phyloP scores from a whole-genome alignment of 2,797 vertebrate species.

The Hemibagrus guttatus region DNA sequence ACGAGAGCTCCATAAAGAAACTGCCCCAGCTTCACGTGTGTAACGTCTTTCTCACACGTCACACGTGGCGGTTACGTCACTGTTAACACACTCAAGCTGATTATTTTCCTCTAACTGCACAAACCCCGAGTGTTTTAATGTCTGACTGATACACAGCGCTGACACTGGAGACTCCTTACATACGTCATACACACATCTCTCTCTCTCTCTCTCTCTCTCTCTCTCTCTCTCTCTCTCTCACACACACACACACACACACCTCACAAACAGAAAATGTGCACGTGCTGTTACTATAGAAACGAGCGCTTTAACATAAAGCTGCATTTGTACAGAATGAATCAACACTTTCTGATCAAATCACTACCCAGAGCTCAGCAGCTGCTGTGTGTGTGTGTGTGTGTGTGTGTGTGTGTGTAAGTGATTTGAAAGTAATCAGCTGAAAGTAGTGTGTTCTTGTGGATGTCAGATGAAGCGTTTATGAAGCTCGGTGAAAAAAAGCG shows the following conservation, averaged over 20 bases:
- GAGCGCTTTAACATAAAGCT: not conserved
- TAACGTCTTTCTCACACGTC: too few species aligned
- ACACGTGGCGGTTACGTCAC: too few species aligned
- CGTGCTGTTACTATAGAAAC: not conserved
- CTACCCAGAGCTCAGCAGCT: not conserved
- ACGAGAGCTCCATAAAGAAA: too few species aligned
- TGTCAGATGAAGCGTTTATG: not conserved
- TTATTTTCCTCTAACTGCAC: not conserved
- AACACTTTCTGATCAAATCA: not conserved
- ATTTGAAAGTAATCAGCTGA: too few species aligned
- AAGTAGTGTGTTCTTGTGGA: not conserved
- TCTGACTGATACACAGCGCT: not conserved
- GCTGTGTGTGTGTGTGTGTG: too few species aligned
- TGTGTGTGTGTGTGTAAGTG: not conserved
- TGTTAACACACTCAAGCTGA: too few species aligned
- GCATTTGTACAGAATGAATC: not conserved
- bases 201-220: too few species aligned
- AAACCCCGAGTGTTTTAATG: not conserved
- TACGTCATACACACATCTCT: too few species aligned
- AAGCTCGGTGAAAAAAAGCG: not conserved
- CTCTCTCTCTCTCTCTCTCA: too few species aligned
- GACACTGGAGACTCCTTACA: not conserved
- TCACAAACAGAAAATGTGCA: not conserved
- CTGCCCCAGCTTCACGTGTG: too few species aligned
- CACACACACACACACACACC: too few species aligned